Conservation (phyloP, 2,113 vertebrate genomes). For the Haemorhous mexicanus region DNA sequence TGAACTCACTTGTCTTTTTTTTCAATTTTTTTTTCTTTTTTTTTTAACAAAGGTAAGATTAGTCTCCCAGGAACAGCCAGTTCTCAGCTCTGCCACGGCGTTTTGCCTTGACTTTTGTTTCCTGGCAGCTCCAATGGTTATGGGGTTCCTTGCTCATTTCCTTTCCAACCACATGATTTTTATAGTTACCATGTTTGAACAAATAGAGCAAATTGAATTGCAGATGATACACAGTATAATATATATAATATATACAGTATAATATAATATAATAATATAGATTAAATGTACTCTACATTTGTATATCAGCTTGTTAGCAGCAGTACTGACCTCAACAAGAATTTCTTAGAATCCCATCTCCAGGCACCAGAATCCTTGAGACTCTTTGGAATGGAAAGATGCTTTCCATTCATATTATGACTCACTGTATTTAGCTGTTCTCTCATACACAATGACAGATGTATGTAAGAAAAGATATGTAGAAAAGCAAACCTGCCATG, state of each 20-base stretch:
- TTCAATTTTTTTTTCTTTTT: too few relatives aligned
- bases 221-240: background rate
- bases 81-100: background rate
- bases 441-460: background rate
- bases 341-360: background rate
- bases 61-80: background rate
- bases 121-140: background rate
- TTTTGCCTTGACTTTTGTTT: background rate
- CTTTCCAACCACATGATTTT: background rate
- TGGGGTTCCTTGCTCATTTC: background rate
- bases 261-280: background rate
- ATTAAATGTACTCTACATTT: background rate
- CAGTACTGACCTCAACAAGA: background rate
- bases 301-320: background rate
- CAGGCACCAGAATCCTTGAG: background rate
- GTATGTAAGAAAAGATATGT: background rate
- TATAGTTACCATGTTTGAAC: background rate
- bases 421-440: background rate
- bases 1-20: background rate
- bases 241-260: background rate
- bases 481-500: constrained; percentile 15
- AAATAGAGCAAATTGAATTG: background rate
- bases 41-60: background rate
- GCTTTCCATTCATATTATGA: background rate
- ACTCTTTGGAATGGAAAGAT: background rate